Percentiles rank a stretch among this genome's conserved stretches.
phyloP scores from a whole-genome alignment of 2,113 vertebrate species.

The Motacilla alba region DNA sequence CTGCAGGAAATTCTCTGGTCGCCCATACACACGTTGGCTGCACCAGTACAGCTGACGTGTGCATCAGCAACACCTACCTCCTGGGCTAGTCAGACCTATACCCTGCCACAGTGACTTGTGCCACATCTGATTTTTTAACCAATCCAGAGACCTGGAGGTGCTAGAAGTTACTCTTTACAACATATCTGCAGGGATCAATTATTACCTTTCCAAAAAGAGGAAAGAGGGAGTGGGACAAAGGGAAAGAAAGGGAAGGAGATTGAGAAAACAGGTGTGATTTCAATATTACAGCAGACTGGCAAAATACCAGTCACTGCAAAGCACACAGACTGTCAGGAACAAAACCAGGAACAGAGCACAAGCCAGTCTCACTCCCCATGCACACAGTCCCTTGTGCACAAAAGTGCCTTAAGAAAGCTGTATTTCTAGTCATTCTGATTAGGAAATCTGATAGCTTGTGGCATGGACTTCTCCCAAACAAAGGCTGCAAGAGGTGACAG shows the following conservation, averaged over 20 bases:
- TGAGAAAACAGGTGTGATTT: not conserved
- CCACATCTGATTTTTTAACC: not conserved
- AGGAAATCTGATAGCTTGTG: not conserved
- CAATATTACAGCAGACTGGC: not conserved
- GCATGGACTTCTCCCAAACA: not conserved
- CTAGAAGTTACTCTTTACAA: not conserved
- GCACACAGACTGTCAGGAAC: not conserved
- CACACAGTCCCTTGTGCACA: not conserved
- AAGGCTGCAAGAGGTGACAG: not conserved
- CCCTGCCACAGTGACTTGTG: not conserved
- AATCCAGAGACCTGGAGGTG: not conserved
- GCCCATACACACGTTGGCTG: not conserved
- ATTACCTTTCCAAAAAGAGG: not conserved
- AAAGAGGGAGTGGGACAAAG: not conserved
- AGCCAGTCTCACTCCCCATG: not conserved
- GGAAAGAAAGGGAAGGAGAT: not conserved
- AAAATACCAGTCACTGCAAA: not conserved
- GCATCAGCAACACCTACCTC: not conserved
- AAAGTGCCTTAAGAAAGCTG: not conserved
- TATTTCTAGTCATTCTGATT: not conserved
- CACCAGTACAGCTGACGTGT: not conserved
- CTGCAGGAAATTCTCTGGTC: not conserved
- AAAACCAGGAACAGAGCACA: not conserved
- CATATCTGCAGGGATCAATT: not conserved
- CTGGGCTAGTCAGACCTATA: not conserved